Evolutionary conservation across 2,888 invertebrate species (phyloP), one percentile per base, ranked within the genome.

Genomic region (Drosophila demipolita): DNA sequence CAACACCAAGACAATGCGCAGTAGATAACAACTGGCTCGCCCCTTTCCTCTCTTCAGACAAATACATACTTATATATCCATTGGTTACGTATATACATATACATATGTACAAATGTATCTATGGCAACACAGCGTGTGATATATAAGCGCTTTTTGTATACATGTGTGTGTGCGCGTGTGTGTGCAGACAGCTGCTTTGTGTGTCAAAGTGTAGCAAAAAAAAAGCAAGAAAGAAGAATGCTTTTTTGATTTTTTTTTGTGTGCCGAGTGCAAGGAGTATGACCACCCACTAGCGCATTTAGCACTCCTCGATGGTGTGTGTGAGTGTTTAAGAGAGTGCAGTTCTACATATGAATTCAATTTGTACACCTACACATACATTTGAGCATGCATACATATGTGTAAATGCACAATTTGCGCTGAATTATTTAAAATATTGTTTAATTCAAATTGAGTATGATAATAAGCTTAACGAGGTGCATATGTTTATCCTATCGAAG

Each of bases 141-240:
- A 80, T 68, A 82, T 49, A 67, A 61, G 60, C 58, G 54, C 69
- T 61, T 35, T 48, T 33, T 68, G 36, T 38, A n/a, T 61, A 26
- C 45, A 32, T 69, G 49, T 61, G 53, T 35, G 52, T 67, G 38
- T 71, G 59, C 59, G 55, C 74, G 61, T 71, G 62, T 79, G 73
- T 78, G 77, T 83, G 84, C 75, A 89, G 85, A 89, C 85, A 86
- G 89, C 85, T 89, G 85, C 89, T 86, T 86, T 86, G 89, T 86
- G 89, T 86, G 86, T 86, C 86, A 86, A 86, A 86, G 89, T 86
- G 86, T 86, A 89, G 87, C 87, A 74, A 89, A 88, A 32, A 40
- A 29, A 26, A 32, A 20, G 9, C 8, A 33, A 52, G 3, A 8
- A 53, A 36, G 23, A 40, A 42, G 85, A 80, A 78, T 53, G 60